A percentile compares a stretch with the other conserved stretches of the same genome.
Evolutionary conservation across 2,888 invertebrate species (phyloP).

Genomic region (Apotomis capreana): DNA sequence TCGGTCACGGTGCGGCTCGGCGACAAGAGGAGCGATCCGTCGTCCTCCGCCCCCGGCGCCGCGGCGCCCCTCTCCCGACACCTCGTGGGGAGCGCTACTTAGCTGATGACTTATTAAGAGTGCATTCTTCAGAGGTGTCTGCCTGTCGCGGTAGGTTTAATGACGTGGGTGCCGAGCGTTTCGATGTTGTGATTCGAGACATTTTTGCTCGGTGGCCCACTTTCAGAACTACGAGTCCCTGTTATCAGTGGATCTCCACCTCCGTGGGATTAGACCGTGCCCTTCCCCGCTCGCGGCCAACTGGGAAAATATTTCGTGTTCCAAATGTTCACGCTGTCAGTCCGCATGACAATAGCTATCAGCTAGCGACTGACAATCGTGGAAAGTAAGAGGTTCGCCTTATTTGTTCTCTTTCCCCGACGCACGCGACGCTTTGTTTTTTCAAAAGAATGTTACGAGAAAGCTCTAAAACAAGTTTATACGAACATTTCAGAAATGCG

Average conservation of each 20-base stretch:
- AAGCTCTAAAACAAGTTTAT: constrained; percentile 45
- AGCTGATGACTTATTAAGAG: constrained; percentile 84
- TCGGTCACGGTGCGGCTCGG: neutral
- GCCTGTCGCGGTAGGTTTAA: constrained; percentile 77
- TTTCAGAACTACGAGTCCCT: constrained; percentile 58
- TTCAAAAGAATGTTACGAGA: constrained; percentile 42
- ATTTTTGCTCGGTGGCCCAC: constrained; percentile 63
- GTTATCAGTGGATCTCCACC: constrained; percentile 31
- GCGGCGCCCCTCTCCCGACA: constrained; percentile 52
- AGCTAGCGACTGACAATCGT: constrained; percentile 47
- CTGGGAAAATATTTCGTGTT: constrained; percentile 4
- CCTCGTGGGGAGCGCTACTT: constrained; percentile 68
- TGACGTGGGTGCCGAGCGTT: constrained; percentile 72
- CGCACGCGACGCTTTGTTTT: constrained; percentile 57
- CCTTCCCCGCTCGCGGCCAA: neutral
- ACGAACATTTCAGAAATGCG: constrained; percentile 45
- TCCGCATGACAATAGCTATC: constrained; percentile 46
- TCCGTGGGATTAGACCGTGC: constrained; percentile 9
- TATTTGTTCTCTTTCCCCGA: constrained; percentile 58
- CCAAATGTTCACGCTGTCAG: constrained; percentile 42
- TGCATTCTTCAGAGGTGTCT: constrained; percentile 83
- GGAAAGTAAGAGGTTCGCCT: constrained; percentile 55
- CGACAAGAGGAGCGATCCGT: constrained; percentile 38
- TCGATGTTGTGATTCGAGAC: constrained; percentile 67
- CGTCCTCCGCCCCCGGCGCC: constrained; percentile 46